Percentiles rank a stretch among this genome's conserved stretches.
phyloP scores from a whole-genome alignment of 2,113 vertebrate species.

The Panthera uncia region DNA sequence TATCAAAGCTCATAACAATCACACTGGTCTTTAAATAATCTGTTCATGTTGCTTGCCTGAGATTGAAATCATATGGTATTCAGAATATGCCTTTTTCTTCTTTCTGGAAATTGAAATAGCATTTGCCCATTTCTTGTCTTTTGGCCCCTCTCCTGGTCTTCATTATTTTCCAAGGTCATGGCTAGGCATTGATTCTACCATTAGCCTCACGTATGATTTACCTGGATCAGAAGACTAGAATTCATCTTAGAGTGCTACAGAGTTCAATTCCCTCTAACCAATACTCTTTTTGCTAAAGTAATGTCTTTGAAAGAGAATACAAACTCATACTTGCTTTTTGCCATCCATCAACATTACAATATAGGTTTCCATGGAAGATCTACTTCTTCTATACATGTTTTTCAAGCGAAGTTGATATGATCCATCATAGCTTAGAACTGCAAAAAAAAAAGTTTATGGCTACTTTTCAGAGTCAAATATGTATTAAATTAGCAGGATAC shows the following conservation, averaged over 20 bases:
- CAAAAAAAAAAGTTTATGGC: not conserved
- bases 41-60: not conserved
- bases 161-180: not conserved
- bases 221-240: not conserved
- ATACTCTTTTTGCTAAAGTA: not conserved
- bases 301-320: not conserved
- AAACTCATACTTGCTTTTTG: not conserved
- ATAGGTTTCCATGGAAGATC: not conserved
- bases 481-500: not conserved
- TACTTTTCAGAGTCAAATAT: not conserved
- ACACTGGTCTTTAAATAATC: not conserved
- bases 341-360: not conserved
- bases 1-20: not conserved
- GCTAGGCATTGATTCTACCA: not conserved
- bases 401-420: not conserved
- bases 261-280: not conserved
- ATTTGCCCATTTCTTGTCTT: not conserved
- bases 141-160: not conserved
- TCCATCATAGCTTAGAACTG: not conserved
- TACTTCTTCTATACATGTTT: not conserved
- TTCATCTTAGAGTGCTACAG: not conserved
- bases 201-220: not conserved
- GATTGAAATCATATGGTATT: slow-evolving; percentile 13
- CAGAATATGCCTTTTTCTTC: not conserved
- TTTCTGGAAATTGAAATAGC: not conserved